Base-by-base conservation (phyloP, 2,888 invertebrate species). In the Spicauda simplicius region DNA sequence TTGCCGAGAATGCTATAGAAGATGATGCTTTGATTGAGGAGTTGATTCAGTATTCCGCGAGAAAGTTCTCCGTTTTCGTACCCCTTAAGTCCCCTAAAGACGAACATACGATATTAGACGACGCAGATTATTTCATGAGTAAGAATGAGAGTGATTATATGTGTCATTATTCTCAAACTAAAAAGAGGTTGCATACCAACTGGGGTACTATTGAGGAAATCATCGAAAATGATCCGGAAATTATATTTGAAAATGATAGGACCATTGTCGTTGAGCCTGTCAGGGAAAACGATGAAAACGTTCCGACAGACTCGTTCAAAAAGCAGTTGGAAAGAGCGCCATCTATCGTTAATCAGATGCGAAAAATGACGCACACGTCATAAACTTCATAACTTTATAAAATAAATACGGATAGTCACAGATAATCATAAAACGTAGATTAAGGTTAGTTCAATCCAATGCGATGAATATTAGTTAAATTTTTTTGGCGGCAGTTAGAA, bases 201-300 rank as follows among this genome's bases (percentile, higher is more conserved):
- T 93, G 93, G 93, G 76, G 87, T 64, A 84, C 87, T 0, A 90
- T 93, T 25, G 91, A 91, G 77, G 87, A 91, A 63, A 89, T 90
- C 0, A 93, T 93, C n/a, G 91, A 91, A 59, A 91, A 91, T 54
- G 91, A 93, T 76, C 91, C 92, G 1, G 93, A 93, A 73, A 92
- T 93, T 0, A 92, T 93, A 70, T 93, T 93, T 77, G 92, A 93
- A 80, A 72, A 92, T 19, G 86, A 91, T 54, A 90, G 90, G 71
- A 91, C 91, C 12, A 87, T 88, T 10, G 76, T 89, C 0, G 87
- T 91, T 2, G 87, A 89, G 67, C 84, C 82, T 4, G 77, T 82
- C 0, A 79, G 75, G 33, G 76, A 77, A 25, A 71, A 18, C 33
- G 67, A 63, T 64, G 19, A 72, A 75, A 11, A n/a, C 11, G 50